A percentile compares a stretch with the other conserved stretches of the same genome.
phyloP scores from a whole-genome alignment of 37 sponge, comb jelly and placozoan genomes.

The Trichoplax adhaerens region DNA sequence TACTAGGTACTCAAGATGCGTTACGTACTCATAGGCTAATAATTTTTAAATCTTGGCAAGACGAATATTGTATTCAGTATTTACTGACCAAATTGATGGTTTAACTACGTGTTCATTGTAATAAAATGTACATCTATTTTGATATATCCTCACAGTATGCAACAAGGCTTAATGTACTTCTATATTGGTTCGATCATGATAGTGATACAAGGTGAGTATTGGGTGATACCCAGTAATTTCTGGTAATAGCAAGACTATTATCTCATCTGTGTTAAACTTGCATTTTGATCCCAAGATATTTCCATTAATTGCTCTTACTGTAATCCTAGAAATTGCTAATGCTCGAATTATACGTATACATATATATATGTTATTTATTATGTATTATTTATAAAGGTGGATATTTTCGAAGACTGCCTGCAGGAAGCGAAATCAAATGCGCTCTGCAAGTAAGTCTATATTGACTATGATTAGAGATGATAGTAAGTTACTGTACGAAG shows the following conservation, averaged over 20 bases:
- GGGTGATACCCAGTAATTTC: not conserved
- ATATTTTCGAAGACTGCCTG: conserved; percentile 32
- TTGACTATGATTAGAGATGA: no score
- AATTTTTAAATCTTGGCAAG: no score
- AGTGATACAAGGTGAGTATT: conserved; percentile 56
- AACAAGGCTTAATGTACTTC: conserved; percentile 84
- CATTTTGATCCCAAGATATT: no score
- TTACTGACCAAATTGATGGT: no score
- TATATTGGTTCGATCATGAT: conserved; percentile 72
- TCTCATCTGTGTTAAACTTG: no score
- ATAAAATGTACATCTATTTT: no score
- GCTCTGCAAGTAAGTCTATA: conserved; percentile 25
- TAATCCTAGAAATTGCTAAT: no score
- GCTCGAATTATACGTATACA: not conserved
- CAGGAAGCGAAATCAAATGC: conserved; percentile 49
- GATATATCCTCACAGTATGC: conserved; percentile 19
- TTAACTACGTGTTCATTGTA: no score
- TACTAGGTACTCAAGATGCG: conserved; percentile 27
- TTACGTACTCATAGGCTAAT: no score
- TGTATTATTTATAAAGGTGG: conserved; percentile 30
- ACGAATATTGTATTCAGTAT: no score
- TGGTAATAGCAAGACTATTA: not conserved
- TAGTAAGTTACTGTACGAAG: no score
- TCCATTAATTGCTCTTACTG: no score
- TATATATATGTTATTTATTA: not conserved